Percentiles rank a stretch among this genome's conserved stretches.
These are phyloP conservation scores for Conopomorpha cramerella DNA, from an alignment of 1,140 invertebrate species.

Conservation along the genomic window DNA sequence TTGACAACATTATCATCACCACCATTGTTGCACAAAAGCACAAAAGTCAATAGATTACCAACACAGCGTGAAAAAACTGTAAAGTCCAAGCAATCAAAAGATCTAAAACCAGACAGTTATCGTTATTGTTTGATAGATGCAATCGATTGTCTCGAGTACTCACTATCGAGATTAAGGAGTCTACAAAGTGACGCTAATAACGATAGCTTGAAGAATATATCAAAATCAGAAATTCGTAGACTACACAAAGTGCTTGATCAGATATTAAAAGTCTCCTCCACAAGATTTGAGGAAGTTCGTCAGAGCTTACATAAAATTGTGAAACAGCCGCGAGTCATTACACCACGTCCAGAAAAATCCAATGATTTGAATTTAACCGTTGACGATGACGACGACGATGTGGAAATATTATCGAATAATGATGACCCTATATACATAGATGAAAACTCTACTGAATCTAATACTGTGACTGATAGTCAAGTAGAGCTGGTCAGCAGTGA, in stretches of 20 bases:
- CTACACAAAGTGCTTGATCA: slow-evolving; percentile 40
- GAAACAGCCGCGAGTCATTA: slow-evolving; percentile 35
- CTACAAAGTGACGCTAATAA: slow-evolving; percentile 41
- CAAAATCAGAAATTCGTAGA: slow-evolving; percentile 36
- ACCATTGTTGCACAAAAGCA: no score
- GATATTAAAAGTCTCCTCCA: slow-evolving; percentile 31
- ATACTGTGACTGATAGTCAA: slow-evolving; percentile 5
- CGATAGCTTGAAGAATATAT: slow-evolving; percentile 28
- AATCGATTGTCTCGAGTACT: slow-evolving; percentile 48
- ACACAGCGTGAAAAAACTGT: no score
- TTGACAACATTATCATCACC: no score
- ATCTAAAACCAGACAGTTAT: no score
- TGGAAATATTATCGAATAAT: slow-evolving; percentile 48
- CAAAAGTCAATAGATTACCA: no score
- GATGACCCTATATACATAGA: slow-evolving; percentile 58
- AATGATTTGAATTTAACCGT: no score
- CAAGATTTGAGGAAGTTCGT: slow-evolving; percentile 40
- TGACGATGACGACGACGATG: slow-evolving; percentile 42
- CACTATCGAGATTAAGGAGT: slow-evolving; percentile 33
- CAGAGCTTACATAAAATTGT: slow-evolving; percentile 45
- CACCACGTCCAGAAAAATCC: slow-evolving; percentile 17
- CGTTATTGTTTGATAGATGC: slow-evolving; percentile 50
- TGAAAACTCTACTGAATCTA: slow-evolving; percentile 52
- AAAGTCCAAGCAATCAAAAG: no score
- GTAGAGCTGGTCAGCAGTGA: no score